Percentiles rank a stretch among this genome's conserved stretches.
phyloP scores from a whole-genome alignment of 2,113 vertebrate genomes.

The Leucopternis melanops region DNA sequence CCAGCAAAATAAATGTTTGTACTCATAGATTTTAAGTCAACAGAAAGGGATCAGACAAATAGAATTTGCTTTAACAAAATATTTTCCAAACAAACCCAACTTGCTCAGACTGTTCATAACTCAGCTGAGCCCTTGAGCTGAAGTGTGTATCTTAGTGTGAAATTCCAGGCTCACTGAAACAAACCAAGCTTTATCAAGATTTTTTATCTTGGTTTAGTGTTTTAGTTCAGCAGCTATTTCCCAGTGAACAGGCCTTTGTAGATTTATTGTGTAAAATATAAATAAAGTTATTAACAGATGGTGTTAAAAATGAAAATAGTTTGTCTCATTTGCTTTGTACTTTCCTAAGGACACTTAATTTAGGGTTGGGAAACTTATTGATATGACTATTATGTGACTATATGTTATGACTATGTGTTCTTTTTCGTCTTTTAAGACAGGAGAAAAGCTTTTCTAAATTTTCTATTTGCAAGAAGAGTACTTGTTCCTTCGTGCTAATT shows the following conservation, averaged over 20 bases:
- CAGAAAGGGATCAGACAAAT: neutral
- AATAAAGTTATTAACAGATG: neutral
- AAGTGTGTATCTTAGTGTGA: neutral
- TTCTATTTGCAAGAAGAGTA: neutral
- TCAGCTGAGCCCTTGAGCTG: neutral
- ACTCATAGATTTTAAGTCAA: neutral
- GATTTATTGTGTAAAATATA: neutral
- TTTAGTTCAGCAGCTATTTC: neutral
- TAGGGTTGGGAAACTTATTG: neutral
- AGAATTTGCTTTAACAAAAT: neutral
- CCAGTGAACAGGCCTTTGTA: neutral
- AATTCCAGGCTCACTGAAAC: neutral
- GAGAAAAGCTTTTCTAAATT: neutral
- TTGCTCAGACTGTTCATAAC: neutral
- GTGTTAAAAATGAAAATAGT: neutral
- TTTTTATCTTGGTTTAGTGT: neutral
- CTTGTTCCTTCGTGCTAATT: fast-evolving
- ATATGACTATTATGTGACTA: too few species aligned
- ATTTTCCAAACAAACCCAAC: neutral
- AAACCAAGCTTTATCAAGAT: neutral
- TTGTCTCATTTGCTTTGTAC: neutral
- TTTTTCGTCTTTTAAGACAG: neutral
- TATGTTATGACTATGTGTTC: neutral
- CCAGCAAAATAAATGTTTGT: neutral
- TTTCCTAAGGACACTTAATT: neutral